phyloP scores from a whole-genome alignment of 2,113 vertebrate genomes.

The Seriola rivoliana region DNA sequence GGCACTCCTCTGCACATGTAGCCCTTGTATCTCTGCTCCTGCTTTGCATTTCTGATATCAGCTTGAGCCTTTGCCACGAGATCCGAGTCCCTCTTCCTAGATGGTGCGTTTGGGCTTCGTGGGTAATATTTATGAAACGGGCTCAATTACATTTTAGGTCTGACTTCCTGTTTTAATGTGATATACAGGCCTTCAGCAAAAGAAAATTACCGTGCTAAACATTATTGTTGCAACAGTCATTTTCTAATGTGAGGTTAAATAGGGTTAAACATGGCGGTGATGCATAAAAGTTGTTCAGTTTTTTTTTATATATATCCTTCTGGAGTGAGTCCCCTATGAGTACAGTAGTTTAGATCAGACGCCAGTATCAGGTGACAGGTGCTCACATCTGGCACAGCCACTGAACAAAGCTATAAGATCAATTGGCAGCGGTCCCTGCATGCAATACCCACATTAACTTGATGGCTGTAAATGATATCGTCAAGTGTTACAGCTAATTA shows the following conservation, averaged over 20 bases:
- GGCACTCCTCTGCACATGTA: constrained; percentile 74
- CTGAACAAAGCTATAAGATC: constrained; percentile 66
- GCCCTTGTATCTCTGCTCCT: constrained; percentile 60
- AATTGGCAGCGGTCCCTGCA: constrained; percentile 70
- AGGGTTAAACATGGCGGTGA: not conserved
- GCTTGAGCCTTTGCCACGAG: constrained; percentile 64
- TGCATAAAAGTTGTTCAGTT: not conserved
- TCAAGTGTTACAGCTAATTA: constrained; percentile 78
- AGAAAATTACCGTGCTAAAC: not conserved
- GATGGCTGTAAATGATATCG: constrained; percentile 74
- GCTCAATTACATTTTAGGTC: constrained; percentile 11
- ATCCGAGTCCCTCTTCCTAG: constrained; percentile 58
- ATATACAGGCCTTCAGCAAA: not conserved
- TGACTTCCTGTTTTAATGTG: not conserved
- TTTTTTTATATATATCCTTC: constrained; percentile 25
- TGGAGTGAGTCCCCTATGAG: constrained; percentile 26
- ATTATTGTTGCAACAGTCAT: not conserved
- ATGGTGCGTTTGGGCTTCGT: constrained; percentile 48
- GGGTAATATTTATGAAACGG: constrained; percentile 35
- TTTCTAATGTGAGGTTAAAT: constrained; percentile 10
- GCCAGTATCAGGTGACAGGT: constrained; percentile 66
- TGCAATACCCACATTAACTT: constrained; percentile 74
- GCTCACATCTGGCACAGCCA: constrained; percentile 61
- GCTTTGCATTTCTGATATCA: constrained; percentile 71
- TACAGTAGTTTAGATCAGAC: constrained; percentile 60